Evolutionary conservation across 2,888 invertebrate genomes (phyloP), one percentile per base, ranked within the genome.

Genomic region (Arrhopalites spinosus): DNA sequence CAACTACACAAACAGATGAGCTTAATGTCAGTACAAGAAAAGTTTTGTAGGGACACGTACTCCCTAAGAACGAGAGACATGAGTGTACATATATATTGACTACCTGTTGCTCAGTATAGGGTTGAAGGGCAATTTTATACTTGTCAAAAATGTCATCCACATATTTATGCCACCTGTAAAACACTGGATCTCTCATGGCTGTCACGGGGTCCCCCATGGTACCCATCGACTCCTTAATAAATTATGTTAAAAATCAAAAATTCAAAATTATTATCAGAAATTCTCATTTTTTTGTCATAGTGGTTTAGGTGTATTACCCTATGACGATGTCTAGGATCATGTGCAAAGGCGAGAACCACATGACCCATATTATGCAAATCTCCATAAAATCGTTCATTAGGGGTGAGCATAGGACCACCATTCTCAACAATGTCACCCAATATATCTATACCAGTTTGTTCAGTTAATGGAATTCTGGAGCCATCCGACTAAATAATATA

Each of bases 351-450:
- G 78, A 94, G 89, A 84, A 92, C 88, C 3, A 92, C 89, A 84
- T 94, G 94, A 0, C 93, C 93, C 86, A 91, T 88, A 86, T 94
- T 94, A 86, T 95, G 94, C 53, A 93, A 83, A 85, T 93, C 91
- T 0, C 94, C 94, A 73, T 84, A 84, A 76, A 81, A 84, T 43
- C 78, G 81, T 27, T 23, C 64, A 70, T 82, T 79, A 17, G 81
- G 82, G 67, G 79, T 73, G 84, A 91, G 88, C 47, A 86, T 86
- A 50, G 91, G 90, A 0, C 92, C 88, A 25, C 71, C 71, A 43
- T 71, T 71, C 85, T 94, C 94, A 84, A 94, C 87, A 82, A 94
- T 88, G 85, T 94, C 92, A 13, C 94, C 94, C 25, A 95, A 87
- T 11, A 90, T 86, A 83, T 95, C 92, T 81, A 94, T 93, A 17